These are phyloP conservation scores for Anarrhichthys ocellatus DNA, from an alignment of 2,113 vertebrate species.

Conservation along the genomic window DNA sequence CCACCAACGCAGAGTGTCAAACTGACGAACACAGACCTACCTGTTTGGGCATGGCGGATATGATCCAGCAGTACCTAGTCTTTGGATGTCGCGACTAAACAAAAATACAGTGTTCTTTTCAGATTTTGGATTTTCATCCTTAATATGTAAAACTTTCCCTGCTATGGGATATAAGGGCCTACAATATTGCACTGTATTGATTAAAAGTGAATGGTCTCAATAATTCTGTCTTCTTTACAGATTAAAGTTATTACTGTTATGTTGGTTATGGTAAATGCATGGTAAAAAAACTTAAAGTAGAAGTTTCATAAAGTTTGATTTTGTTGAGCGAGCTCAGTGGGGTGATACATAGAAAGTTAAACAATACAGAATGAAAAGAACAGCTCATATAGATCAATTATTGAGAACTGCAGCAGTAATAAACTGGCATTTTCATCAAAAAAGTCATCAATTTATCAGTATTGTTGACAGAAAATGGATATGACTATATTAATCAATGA, in stretches of 20 bases:
- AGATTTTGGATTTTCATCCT: neutral
- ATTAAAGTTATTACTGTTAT: neutral
- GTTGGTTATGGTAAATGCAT: neutral
- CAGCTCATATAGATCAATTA: neutral
- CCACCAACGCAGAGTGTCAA: slow-evolving; percentile 69
- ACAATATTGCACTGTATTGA: neutral
- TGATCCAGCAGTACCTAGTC: slow-evolving; percentile 8
- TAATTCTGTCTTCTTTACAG: neutral
- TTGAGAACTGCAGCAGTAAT: neutral
- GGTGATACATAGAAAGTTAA: neutral
- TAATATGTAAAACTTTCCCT: neutral
- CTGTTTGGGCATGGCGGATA: slow-evolving; percentile 49
- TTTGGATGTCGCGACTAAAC: slow-evolving; percentile 34
- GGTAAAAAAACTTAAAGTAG: neutral
- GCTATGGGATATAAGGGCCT: neutral
- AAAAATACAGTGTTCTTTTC: neutral
- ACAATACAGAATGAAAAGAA: neutral
- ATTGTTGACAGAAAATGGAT: neutral
- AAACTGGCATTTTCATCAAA: neutral
- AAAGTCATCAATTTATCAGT: neutral
- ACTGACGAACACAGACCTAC: rapidly evolving
- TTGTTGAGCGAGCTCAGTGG: neutral
- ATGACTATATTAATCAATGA: too few species aligned
- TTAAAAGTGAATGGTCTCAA: neutral
- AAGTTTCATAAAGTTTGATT: neutral